These are phyloP conservation scores for Pammene aurita DNA, from an alignment of 2,888 invertebrate genomes.

Conservation along the genomic window DNA sequence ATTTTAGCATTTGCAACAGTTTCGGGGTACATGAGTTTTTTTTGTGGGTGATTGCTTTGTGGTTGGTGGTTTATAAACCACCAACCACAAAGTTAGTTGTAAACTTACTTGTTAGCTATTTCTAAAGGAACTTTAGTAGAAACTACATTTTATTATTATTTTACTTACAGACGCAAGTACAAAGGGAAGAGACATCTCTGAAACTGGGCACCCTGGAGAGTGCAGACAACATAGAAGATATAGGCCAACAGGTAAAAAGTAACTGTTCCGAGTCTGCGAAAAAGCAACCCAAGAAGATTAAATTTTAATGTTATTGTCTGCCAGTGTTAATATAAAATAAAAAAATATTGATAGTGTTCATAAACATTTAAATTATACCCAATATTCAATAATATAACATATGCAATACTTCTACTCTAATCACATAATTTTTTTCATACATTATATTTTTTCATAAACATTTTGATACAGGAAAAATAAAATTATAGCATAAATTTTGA, in stretches of 20 bases:
- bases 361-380: constrained; percentile 19
- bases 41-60: too few species aligned
- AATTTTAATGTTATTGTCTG: constrained; percentile 56
- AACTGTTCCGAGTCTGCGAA: constrained; percentile 51
- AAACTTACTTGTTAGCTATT: too few species aligned
- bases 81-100: too few species aligned
- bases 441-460: too few species aligned
- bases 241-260: constrained; percentile 55
- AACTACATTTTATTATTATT: constrained; percentile 11
- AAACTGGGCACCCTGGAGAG: constrained; percentile 72
- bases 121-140: too few species aligned
- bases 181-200: constrained; percentile 72
- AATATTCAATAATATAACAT: constrained; percentile 1
- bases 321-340: constrained; percentile 1
- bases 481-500: neutral
- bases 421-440: neutral
- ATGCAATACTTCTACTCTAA: neutral
- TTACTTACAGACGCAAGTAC: constrained; percentile 65
- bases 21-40: too few species aligned
- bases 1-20: too few species aligned
- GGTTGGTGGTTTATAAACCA: too few species aligned
- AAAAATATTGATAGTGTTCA: constrained; percentile 5
- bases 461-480: too few species aligned
- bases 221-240: constrained; percentile 71
- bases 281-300: constrained; percentile 77